Conservation (phyloP, 2,113 vertebrate genomes). For the Candoia aspera region DNA sequence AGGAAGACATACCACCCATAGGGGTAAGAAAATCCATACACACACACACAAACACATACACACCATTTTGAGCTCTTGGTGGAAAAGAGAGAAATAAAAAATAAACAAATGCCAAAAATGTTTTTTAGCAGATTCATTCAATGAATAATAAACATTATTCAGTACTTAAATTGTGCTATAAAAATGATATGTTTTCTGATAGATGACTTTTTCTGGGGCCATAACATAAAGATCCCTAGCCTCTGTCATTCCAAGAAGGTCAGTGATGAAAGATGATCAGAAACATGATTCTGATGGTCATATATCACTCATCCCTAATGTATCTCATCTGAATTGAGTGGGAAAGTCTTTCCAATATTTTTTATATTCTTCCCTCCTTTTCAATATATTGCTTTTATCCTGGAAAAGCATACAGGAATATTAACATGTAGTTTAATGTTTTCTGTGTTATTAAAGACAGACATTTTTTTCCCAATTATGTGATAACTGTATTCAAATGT, state of each 20-base stretch:
- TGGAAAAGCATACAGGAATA: not conserved
- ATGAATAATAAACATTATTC: not conserved
- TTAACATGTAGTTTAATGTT: not conserved
- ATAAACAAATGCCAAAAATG: not conserved
- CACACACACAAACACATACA: too few species aligned
- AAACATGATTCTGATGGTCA: not conserved
- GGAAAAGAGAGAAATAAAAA: not conserved
- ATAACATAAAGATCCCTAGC: not conserved
- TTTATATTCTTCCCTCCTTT: not conserved
- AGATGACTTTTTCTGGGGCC: too few species aligned
- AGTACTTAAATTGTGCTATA: too few species aligned
- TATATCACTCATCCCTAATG: not conserved
- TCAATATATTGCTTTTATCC: not conserved
- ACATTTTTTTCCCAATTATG: not conserved
- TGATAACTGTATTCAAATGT: slow-evolving; percentile 25
- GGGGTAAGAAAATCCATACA: too few species aligned
- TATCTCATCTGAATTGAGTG: not conserved
- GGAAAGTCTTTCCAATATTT: not conserved
- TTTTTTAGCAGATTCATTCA: not conserved
- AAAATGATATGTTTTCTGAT: too few species aligned
- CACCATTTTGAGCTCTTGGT: not conserved
- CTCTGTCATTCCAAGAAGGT: not conserved
- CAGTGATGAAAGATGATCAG: not conserved
- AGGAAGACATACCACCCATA: too few species aligned
- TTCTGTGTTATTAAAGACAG: not conserved